Evolutionary conservation across 2,888 invertebrate genomes (phyloP), one percentile per base, ranked within the genome.

Genomic region (Noctua fimbriata): DNA sequence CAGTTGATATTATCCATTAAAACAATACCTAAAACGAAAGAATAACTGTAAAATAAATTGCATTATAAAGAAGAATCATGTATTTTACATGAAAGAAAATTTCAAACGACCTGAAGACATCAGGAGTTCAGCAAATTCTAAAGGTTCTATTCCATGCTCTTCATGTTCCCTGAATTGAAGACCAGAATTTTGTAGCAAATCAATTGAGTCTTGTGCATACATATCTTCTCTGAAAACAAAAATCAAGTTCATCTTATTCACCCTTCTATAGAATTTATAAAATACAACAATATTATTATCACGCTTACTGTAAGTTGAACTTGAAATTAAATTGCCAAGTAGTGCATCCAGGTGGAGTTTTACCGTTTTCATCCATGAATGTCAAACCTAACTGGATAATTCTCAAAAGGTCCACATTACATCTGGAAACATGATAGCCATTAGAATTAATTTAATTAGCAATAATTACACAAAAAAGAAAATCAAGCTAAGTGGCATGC

Each of bases 311-410:
- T 89, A 99, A 97, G 95, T 99, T 99, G 93, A 99, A 99, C 97
- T 99, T 99, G 95, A 99, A 99, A 97, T 99, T 99, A 94, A 99
- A 99, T 96, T 99, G 99, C 99, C 99, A 99, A 63, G 99, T 99
- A 73, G 98, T 98, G 93, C 98, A 99, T 63, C 98, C 99, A 24
- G 98, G 98, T 55, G 99, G 99, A 66, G 99, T 98, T 96, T 99
- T 98, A 70, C 99, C 99, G 94, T 98, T 98, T 93, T 99, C 99
- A 97, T 99, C 99, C 97, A 99, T 98, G 96, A 99, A 99, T 81
- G 99, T 99, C 81, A 99, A 97, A 87, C 99, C 99, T 89, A 99
- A 97, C 95, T 99, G 99, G 92, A 99, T 99, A 89, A 99, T 99
- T 93, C 99, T 98, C 89, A 99, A 97, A 86, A 99, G 97, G 96